Evolutionary conservation across 2,113 vertebrate genomes (phyloP).

Genomic region (Pseudolaguvia tuberculata): DNA sequence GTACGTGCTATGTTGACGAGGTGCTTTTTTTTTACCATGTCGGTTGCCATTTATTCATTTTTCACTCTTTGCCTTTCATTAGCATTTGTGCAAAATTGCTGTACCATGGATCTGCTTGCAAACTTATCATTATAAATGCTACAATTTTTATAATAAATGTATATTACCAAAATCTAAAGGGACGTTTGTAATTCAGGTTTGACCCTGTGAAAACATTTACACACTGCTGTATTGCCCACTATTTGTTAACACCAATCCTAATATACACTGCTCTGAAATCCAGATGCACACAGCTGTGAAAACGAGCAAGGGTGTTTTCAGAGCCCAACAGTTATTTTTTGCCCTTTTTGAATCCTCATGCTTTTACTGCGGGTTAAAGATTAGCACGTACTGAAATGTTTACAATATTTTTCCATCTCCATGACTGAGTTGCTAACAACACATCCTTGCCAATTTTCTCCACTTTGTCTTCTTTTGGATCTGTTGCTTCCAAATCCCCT

Average conservation of each 20-base stretch:
- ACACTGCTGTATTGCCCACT: not conserved
- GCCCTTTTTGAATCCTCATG: constrained; percentile 7
- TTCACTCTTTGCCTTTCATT: not conserved
- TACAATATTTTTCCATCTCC: constrained; percentile 40
- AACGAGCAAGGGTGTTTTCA: not conserved
- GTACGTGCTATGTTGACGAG: too few relatives aligned
- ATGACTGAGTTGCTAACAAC: constrained; percentile 41
- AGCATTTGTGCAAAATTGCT: not conserved
- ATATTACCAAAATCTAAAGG: not conserved
- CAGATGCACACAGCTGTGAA: not conserved
- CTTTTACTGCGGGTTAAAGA: constrained; percentile 23
- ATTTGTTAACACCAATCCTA: not conserved
- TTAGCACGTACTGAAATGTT: constrained; percentile 23
- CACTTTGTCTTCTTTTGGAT: constrained; percentile 31
- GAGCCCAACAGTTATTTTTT: constrained; percentile 14
- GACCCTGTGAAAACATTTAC: not conserved
- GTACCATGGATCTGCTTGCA: not conserved
- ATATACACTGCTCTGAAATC: too few relatives aligned
- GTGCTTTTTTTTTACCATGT: not conserved
- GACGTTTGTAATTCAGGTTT: not conserved
- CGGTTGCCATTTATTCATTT: not conserved
- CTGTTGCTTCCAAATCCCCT: constrained; percentile 1
- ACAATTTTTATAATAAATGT: not conserved
- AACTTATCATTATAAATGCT: not conserved
- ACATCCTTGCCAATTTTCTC: constrained; percentile 35